phyloP scores from a whole-genome alignment of 2,888 invertebrate genomes.

The Diogma glabrata region DNA sequence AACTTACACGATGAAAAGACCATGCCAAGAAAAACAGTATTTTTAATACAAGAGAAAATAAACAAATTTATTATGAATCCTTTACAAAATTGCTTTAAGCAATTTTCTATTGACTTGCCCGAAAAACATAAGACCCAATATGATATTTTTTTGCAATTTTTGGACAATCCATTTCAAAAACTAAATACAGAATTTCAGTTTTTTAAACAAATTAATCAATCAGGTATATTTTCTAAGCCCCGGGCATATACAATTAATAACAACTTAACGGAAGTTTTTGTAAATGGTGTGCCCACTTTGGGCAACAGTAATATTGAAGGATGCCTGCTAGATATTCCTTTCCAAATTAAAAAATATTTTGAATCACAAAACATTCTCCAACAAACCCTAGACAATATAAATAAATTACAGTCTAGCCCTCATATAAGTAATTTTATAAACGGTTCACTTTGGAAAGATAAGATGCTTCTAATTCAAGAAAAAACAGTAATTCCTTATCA shows the following conservation, averaged over 20 bases:
- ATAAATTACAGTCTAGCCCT: neutral
- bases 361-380: too few species aligned
- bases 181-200: neutral
- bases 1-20: neutral
- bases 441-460: neutral
- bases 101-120: neutral
- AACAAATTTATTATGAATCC: neutral
- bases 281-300: constrained; percentile 1
- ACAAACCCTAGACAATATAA: neutral
- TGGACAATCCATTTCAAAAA: neutral
- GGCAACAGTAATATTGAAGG: neutral
- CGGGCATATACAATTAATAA: neutral
- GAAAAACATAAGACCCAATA: neutral
- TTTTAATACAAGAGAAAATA: neutral
- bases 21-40: neutral
- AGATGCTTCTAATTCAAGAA: neutral
- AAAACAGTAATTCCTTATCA: neutral
- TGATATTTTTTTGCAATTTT: neutral
- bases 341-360: constrained; percentile 5
- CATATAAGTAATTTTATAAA: neutral
- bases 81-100: neutral
- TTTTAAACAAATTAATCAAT: neutral
- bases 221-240: neutral
- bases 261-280: neutral
- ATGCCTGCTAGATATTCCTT: neutral